phyloP scores from a whole-genome alignment of 2,113 vertebrate genomes.

The Gallinago undulata region DNA sequence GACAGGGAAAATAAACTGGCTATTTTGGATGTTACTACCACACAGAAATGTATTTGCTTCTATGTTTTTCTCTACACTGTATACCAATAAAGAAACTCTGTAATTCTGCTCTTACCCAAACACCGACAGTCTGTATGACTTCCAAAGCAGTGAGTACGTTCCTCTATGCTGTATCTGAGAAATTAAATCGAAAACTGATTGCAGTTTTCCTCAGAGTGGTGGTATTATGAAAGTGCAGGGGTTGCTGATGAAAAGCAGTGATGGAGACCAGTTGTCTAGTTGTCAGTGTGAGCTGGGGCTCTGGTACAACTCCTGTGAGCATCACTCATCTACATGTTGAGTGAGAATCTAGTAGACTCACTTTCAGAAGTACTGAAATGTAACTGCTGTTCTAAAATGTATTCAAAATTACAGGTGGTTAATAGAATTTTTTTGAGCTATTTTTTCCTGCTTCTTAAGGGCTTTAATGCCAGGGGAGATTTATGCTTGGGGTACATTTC shows the following conservation, averaged over 20 bases:
- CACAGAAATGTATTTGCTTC: not conserved
- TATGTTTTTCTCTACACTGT: not conserved
- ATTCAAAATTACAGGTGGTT: not conserved
- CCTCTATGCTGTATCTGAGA: not conserved
- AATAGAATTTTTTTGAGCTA: not conserved
- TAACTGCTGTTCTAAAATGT: not conserved
- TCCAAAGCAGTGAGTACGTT: not conserved
- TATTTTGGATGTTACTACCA: not conserved
- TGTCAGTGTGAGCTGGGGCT: not conserved
- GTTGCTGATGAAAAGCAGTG: not conserved
- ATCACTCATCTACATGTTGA: not conserved
- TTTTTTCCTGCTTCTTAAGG: not conserved
- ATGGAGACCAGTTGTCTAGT: not conserved
- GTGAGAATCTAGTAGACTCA: not conserved
- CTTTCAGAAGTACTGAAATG: not conserved
- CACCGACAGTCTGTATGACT: rapidly evolving
- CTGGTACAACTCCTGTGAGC: rapidly evolving
- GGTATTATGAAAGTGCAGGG: not conserved
- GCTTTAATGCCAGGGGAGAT: not conserved
- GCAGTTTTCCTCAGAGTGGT: not conserved
- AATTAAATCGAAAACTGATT: not conserved
- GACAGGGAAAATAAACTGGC: not conserved
- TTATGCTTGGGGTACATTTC: not conserved
- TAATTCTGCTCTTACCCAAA: not conserved
- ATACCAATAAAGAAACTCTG: not conserved